Percentiles rank a stretch among this genome's conserved stretches.
Evolutionary conservation across 2,797 vertebrate species (phyloP).

Genomic region (Myotis daubentonii): DNA sequence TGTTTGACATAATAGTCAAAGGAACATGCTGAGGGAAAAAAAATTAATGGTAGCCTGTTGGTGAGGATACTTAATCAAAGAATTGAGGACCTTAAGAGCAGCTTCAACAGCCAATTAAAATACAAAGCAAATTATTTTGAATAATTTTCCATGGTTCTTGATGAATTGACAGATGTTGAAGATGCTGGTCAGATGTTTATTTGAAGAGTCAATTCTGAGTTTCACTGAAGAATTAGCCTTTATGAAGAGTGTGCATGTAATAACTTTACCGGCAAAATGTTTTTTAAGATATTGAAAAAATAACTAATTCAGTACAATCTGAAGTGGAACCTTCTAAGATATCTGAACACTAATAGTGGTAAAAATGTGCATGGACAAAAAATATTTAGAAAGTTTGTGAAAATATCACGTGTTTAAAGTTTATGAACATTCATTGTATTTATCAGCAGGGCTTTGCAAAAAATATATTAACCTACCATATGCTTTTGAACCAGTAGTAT

Average conservation of each 20-base stretch:
- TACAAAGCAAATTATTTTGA: not conserved
- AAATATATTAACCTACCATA: not conserved
- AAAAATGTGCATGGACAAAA: not conserved
- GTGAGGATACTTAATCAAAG: constrained; percentile 2
- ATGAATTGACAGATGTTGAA: not conserved
- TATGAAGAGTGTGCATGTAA: not conserved
- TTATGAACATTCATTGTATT: not conserved
- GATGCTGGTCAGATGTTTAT: not conserved
- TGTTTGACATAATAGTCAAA: not conserved
- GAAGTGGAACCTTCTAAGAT: constrained; percentile 4
- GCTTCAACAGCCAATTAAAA: not conserved
- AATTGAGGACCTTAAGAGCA: not conserved
- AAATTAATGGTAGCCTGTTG: not conserved
- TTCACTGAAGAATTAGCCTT: not conserved
- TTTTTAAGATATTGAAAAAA: not conserved
- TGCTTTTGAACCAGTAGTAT: not conserved
- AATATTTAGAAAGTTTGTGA: constrained; percentile 11
- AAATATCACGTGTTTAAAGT: not conserved
- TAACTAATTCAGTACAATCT: not conserved
- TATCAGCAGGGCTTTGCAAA: not conserved
- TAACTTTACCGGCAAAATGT: not conserved
- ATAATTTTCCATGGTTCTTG: constrained; percentile 11
- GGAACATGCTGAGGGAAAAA: not conserved
- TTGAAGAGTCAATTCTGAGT: not conserved
- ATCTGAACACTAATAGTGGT: not conserved